Percentiles rank a stretch among this genome's conserved stretches.
phyloP scores from a whole-genome alignment of 2,113 vertebrate genomes.

The Cochlearius cochlearius region DNA sequence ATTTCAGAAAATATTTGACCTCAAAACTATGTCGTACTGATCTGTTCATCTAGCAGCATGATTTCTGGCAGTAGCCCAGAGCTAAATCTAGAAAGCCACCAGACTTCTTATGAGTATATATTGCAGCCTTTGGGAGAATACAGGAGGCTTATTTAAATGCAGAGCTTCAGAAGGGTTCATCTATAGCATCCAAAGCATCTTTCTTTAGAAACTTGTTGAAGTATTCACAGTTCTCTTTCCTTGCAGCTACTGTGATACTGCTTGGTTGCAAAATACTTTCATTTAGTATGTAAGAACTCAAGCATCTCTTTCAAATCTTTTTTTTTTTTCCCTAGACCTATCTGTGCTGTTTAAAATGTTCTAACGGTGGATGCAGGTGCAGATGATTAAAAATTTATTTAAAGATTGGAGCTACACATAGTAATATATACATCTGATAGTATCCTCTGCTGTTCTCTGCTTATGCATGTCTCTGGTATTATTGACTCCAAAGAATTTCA shows the following conservation, averaged over 20 bases:
- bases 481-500: background rate
- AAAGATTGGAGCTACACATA: background rate
- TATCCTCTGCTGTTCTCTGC: background rate
- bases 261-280: background rate
- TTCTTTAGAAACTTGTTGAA: background rate
- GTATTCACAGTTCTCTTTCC: background rate
- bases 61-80: conserved; percentile 39
- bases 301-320: background rate
- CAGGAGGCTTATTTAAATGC: background rate
- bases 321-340: background rate
- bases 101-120: background rate
- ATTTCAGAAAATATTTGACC: conserved; percentile 52
- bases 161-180: background rate
- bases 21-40: conserved; percentile 18
- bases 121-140: conserved; percentile 2
- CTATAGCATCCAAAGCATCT: background rate
- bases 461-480: background rate
- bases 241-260: background rate
- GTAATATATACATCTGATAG: background rate
- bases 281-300: background rate
- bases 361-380: background rate
- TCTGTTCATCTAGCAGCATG: background rate
- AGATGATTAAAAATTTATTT: background rate
- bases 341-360: background rate
- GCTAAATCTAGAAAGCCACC: conserved; percentile 53